These are phyloP conservation scores for Pediacus dermestoides DNA, from an alignment of 2,888 invertebrate genomes.

Conservation along the genomic window DNA sequence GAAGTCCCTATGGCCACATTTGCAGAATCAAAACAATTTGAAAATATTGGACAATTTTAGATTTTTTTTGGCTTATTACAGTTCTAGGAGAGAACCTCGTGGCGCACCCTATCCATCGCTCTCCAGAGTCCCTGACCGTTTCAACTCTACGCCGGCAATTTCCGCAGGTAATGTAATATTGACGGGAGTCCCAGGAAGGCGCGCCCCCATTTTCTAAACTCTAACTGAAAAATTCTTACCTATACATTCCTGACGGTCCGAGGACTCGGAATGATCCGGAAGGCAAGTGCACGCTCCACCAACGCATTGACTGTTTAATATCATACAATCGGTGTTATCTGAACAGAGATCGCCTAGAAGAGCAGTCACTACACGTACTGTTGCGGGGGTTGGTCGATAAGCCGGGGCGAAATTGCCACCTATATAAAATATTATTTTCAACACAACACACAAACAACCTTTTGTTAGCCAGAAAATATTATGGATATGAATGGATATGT, in stretches of 20 bases:
- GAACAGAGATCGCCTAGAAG: constrained; percentile 76
- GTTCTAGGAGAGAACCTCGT: too few relatives aligned
- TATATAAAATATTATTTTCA: too few relatives aligned
- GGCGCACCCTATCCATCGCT: too few relatives aligned
- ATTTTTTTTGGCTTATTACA: too few relatives aligned
- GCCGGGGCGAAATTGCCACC: constrained; percentile 51
- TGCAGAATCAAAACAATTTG: too few relatives aligned
- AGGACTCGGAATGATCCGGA: constrained; percentile 61
- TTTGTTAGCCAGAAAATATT: too few relatives aligned
- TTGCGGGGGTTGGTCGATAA: constrained; percentile 62
- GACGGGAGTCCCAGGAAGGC: background rate
- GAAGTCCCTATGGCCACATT: too few relatives aligned
- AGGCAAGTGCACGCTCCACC: constrained; percentile 73
- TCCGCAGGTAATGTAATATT: background rate
- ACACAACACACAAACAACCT: too few relatives aligned
- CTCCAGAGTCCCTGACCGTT: too few relatives aligned
- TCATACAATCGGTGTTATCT: constrained; percentile 63
- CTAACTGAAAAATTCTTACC: constrained; percentile 38
- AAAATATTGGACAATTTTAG: too few relatives aligned
- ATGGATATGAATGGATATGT: too few relatives aligned
- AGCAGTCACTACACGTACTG: constrained; percentile 61
- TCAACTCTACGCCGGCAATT: constrained; percentile 4
- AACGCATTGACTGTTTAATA: constrained; percentile 70
- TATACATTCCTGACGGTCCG: constrained; percentile 64
- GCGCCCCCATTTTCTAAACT: background rate